Percentiles rank a stretch among this genome's conserved stretches.
Conservation (phyloP, 2,888 invertebrate species). For the Gymnosoma rotundatum region DNA sequence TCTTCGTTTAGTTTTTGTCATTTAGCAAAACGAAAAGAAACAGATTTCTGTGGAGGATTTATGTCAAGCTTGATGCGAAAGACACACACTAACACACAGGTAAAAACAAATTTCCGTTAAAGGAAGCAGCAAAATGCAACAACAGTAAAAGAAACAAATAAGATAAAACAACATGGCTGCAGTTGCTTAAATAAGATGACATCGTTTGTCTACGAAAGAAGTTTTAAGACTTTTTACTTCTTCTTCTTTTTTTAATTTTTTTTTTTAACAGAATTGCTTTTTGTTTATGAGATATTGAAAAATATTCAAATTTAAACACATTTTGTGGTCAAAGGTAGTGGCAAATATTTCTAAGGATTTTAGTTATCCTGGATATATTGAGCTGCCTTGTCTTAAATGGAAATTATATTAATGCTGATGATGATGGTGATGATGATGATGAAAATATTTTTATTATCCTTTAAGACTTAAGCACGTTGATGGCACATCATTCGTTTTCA, state of each 20-base stretch:
- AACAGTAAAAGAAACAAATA: too few relatives aligned
- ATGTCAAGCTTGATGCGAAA: constrained; percentile 38
- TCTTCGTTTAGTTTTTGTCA: constrained; percentile 10
- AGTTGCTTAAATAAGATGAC: not conserved
- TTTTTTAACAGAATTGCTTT: not conserved
- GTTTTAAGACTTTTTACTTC: not conserved
- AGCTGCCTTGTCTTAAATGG: constrained; percentile 18
- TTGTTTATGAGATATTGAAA: constrained; percentile 31
- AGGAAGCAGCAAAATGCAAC: not conserved
- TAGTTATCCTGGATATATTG: not conserved
- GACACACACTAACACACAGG: not conserved
- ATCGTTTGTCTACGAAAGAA: not conserved
- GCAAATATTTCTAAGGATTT: not conserved
- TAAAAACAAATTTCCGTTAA: constrained; percentile 1
- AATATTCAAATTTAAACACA: constrained; percentile 21
- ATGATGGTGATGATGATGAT: constrained; percentile 36
- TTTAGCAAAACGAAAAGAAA: not conserved
- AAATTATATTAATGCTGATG: constrained; percentile 15
- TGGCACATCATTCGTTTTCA: constrained; percentile 70
- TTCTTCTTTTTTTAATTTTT: not conserved
- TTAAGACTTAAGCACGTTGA: constrained; percentile 55
- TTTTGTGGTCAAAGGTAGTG: constrained; percentile 1
- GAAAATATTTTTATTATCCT: constrained; percentile 49
- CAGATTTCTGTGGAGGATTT: constrained; percentile 45
- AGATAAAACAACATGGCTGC: constrained; percentile 5